Evolutionary conservation across 2,888 invertebrate genomes (phyloP), one percentile per base, ranked within the genome.

Genomic region (Agrochola lychnidis): DNA sequence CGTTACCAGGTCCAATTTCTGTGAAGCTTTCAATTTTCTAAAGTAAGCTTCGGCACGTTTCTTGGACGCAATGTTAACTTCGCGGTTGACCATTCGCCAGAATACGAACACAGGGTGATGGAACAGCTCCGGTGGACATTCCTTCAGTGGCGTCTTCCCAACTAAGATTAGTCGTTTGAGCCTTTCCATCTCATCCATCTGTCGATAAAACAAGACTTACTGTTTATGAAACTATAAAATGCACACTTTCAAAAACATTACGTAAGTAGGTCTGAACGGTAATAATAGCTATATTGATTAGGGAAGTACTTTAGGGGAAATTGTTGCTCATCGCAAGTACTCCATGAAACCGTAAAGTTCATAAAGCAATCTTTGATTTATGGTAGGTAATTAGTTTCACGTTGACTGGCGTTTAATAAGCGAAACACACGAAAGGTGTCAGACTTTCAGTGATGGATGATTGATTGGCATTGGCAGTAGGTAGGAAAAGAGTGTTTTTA

Each of bases 61-160:
- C 89, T 96, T 96, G 4, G 96, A 95, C 1, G 96, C 96, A 64
- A 90, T 93, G 2, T 94, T 95, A 2, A 97, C 96, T 87, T 97
- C 97, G n/a, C 93, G 90, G 86, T 97, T 97, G 72, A 97, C 97
- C 95, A 97, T 97, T 62, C 96, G 91, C 96, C 97, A 97, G 88
- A 97, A 97, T n/a, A 97, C 97, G 92, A 98, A 98, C 6, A 98
- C 97, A 0, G 98, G 98, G 92, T 98, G 98, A 79, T 97, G 94
- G 87, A 96, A 97, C 91, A 98, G 95, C 89, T 98, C 98, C 5
- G 97, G 96, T 0, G 98, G 98, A 66, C 98, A 98, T 85, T 98
- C 97, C 84, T 97, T 97, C 57, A 98, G 92, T 0, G 98, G 97
- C 66, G 98, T 97, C 90, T 97, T 97, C 51, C 98, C 98, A 67